These are phyloP conservation scores for Okamejei kenojei DNA, from an alignment of 2,797 vertebrate species.

Conservation along the genomic window DNA sequence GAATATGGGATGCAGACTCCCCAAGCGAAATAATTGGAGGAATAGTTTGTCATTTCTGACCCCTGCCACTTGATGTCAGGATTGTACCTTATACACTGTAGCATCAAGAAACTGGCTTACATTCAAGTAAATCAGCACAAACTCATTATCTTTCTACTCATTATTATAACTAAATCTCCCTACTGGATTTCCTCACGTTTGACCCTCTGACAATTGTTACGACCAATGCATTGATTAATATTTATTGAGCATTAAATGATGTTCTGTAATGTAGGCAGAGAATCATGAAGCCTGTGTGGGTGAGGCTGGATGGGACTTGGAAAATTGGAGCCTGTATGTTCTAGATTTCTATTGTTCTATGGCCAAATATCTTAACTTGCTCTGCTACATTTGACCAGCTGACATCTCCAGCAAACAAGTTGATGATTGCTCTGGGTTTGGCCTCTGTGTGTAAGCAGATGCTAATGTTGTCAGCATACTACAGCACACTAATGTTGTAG, in stretches of 20 bases:
- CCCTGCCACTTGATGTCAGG: slow-evolving; percentile 5
- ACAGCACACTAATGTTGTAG: no score
- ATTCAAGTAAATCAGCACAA: background rate
- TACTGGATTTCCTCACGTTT: background rate
- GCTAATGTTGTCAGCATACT: no score
- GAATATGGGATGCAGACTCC: no score
- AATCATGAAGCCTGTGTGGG: background rate
- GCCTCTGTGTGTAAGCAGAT: no score
- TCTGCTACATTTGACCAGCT: background rate
- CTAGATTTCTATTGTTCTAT: background rate
- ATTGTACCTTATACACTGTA: background rate
- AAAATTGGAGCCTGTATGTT: background rate
- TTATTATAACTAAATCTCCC: no score
- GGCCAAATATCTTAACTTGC: background rate
- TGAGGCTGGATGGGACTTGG: background rate
- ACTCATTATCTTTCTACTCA: background rate
- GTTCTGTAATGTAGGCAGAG: background rate
- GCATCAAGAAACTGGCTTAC: background rate
- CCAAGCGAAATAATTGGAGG: background rate
- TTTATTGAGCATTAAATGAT: no score
- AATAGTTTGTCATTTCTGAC: background rate
- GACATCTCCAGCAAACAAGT: background rate
- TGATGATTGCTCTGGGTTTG: no score
- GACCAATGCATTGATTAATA: background rate
- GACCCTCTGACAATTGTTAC: background rate